Evolutionary conservation across 2,888 invertebrate species (phyloP).

Genomic region (Crossocerus cetratus): DNA sequence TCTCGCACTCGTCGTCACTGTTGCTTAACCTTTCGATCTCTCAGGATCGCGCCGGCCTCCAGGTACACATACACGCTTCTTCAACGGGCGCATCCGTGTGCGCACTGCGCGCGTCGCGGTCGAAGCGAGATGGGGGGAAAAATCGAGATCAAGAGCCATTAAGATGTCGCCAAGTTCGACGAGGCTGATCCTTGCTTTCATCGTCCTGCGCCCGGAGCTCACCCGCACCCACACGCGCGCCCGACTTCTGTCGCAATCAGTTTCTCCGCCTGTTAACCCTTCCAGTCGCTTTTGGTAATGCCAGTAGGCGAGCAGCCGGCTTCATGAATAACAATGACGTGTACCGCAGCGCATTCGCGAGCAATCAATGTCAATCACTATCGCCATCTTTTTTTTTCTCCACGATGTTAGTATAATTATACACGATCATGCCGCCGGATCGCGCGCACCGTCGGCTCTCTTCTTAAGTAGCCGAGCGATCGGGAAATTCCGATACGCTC

Average conservation of each 20-base stretch:
- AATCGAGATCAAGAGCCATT: conserved; percentile 47
- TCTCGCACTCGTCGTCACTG: conserved; percentile 45
- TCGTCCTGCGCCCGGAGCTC: neutral
- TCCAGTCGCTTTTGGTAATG: conserved; percentile 55
- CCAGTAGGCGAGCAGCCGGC: conserved; percentile 41
- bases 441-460: neutral
- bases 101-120: too few relatives aligned
- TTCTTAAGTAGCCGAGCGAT: too few relatives aligned
- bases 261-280: conserved; percentile 25
- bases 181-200: conserved; percentile 22
- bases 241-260: conserved; percentile 37
- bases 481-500: too few relatives aligned
- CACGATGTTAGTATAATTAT: neutral
- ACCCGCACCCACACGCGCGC: conserved; percentile 18
- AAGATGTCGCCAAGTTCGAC: conserved; percentile 47
- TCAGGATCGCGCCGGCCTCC: conserved; percentile 8
- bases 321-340: conserved; percentile 48
- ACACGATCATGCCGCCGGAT: neutral
- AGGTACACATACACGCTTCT: neutral
- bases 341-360: conserved; percentile 23
- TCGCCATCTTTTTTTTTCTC: conserved; percentile 9
- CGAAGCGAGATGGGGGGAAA: conserved; percentile 34
- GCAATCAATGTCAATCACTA: conserved; percentile 54
- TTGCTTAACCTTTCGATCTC: conserved; percentile 47
- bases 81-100: too few relatives aligned